Evolutionary conservation across 2,888 invertebrate genomes (phyloP).

Genomic region (Aporophyla lueneburgensis): DNA sequence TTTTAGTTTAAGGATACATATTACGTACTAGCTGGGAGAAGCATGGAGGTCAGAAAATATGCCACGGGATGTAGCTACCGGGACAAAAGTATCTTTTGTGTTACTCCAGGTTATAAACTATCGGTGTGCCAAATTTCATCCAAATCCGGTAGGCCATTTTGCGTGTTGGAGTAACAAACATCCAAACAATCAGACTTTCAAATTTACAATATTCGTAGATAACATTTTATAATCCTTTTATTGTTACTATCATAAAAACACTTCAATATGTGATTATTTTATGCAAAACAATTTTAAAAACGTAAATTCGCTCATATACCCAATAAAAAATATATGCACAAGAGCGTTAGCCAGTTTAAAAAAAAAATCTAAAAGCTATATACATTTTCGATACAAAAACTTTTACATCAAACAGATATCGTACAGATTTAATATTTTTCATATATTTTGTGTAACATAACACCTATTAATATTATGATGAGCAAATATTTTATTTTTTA

Average conservation of each 20-base stretch:
- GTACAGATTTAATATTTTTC: not conserved
- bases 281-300: not conserved
- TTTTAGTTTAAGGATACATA: not conserved
- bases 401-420: not conserved
- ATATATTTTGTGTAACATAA: not conserved
- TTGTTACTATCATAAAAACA: not conserved
- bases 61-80: too few species aligned
- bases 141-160: too few species aligned
- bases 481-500: conserved; percentile 7
- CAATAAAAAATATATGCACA: not conserved
- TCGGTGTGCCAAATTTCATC: too few species aligned
- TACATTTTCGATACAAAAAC: conserved; percentile 26
- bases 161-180: too few species aligned
- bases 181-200: too few species aligned
- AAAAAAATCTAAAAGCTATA: not conserved
- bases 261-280: not conserved
- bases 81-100: too few species aligned
- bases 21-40: not conserved
- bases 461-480: not conserved
- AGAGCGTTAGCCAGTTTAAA: not conserved
- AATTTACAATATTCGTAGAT: too few species aligned
- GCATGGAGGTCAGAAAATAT: too few species aligned
- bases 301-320: not conserved
- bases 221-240: not conserved
- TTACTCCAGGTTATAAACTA: too few species aligned